Conservation (phyloP, 2,797 vertebrate genomes). For the Neomorphus geoffroyi region DNA sequence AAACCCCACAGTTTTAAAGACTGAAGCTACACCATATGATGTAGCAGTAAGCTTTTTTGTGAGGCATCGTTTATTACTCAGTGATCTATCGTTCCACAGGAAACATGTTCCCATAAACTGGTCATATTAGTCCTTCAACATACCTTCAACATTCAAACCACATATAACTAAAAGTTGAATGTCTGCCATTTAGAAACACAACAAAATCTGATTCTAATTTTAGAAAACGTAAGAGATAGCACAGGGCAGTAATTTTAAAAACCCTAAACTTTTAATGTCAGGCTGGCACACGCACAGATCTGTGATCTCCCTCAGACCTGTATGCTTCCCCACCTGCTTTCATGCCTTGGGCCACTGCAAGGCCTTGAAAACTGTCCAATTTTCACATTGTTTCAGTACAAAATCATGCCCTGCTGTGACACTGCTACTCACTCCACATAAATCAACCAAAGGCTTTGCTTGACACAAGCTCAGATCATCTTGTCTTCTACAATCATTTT, state of each 20-base stretch:
- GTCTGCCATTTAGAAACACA: not conserved
- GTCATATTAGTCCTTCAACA: not conserved
- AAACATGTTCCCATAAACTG: not conserved
- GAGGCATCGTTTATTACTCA: not conserved
- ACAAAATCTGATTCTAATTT: not conserved
- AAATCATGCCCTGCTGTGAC: not conserved
- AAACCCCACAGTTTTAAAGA: not conserved
- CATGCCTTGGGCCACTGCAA: not conserved
- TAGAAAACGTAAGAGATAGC: not conserved
- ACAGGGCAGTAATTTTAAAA: not conserved
- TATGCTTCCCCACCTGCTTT: not conserved
- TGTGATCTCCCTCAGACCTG: not conserved
- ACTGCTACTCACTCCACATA: not conserved
- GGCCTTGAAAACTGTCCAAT: not conserved
- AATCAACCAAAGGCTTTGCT: conserved; percentile 11
- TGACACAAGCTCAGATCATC: not conserved
- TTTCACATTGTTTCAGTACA: not conserved
- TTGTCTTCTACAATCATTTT: conserved; percentile 4
- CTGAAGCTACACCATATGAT: not conserved
- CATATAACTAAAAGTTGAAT: not conserved
- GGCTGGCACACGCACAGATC: not conserved
- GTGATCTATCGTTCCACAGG: not conserved
- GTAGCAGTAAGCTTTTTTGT: not conserved
- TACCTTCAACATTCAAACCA: not conserved
- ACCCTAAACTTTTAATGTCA: not conserved